phyloP scores from a whole-genome alignment of 2,113 vertebrate genomes.

The Ictalurus punctatus region DNA sequence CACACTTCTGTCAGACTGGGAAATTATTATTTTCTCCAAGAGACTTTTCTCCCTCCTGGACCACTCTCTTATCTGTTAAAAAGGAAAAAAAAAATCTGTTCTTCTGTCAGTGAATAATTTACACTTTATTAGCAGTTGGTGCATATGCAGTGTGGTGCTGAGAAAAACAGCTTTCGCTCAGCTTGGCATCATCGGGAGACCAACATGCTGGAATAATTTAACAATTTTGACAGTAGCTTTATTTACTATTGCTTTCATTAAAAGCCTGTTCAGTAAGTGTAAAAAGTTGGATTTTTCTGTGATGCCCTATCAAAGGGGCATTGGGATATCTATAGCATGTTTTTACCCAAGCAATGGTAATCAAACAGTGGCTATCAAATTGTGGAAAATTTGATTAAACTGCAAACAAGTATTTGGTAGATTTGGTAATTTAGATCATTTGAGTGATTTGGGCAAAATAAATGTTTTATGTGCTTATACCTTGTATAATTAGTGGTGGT shows the following conservation, averaged over 20 bases:
- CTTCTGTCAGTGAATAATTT: slow-evolving; percentile 55
- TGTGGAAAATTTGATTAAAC: not conserved
- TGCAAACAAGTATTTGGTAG: not conserved
- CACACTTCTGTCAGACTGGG: slow-evolving; percentile 42
- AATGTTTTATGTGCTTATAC: not conserved
- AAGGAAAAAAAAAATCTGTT: slow-evolving; percentile 1
- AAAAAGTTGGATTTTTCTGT: slow-evolving; percentile 27
- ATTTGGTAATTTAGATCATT: not conserved
- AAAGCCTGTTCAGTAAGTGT: slow-evolving; percentile 1
- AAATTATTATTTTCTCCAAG: slow-evolving; percentile 52
- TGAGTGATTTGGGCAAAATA: not conserved
- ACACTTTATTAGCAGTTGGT: slow-evolving; percentile 55
- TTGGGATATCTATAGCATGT: not conserved
- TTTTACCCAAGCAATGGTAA: not conserved
- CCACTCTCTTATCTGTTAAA: slow-evolving; percentile 39
- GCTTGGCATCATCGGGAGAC: slow-evolving; percentile 31
- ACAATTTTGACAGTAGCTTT: slow-evolving; percentile 41
- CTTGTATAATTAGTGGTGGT: not conserved
- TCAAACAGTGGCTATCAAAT: not conserved
- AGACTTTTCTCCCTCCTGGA: slow-evolving; percentile 33
- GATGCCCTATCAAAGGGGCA: not conserved
- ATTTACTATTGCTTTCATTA: slow-evolving; percentile 45
- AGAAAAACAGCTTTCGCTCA: slow-evolving; percentile 38
- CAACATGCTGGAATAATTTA: slow-evolving; percentile 43
- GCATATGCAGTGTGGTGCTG: slow-evolving; percentile 37